Evolutionary conservation across 30 jellyfish, hydroid and myxozoan genomes (phyloP), one percentile per base, ranked within the genome.

Genomic region (Turritopsis rubra): DNA sequence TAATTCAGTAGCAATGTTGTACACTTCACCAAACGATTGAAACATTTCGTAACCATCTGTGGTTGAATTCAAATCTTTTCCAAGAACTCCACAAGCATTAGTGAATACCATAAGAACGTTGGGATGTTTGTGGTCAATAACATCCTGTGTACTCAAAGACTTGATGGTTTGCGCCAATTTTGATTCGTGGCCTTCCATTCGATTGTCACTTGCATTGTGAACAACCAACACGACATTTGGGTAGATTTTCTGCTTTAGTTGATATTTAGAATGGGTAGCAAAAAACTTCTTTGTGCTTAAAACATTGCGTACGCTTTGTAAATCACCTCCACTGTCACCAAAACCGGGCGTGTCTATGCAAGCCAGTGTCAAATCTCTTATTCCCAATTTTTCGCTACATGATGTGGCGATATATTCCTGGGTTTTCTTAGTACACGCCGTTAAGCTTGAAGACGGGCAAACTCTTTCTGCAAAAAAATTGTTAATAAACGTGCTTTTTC

Each of bases 401-500:
- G 77, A 68, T 68, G 30, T 27, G 19, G 19, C 77, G 8, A 0
- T 9, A n/a, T 27, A n/a, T 68, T 68, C 77, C 16, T 9, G 16
- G 9, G 77, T 68, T 19, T 8, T 27, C 19, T 68, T 68, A 8
- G 77, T 7, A 27, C 77, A 68, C 30, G 77, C 28, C 19, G 77
- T 19, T 68, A n/a, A 8, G 30, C 23, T n/a, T n/a, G 77, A 68
- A 27, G 77, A n/a, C 21, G 77, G 21, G 19, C 28, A 68, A 7
- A 68, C 0, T 68, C 19, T 22, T 68, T 68, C 13, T n/a, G 16
- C 77, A 19, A 80, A 80, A 21, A 80, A 65, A 21, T 22, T 22
- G 19, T 52, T 28, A 26, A 80, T 22, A 53, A 65, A 41, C 23
- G 84, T 28, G 66, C 80, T 28, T 80, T 80, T 80, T 21, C 87